Evolutionary conservation across 2,113 vertebrate species (phyloP).

Genomic region (Limanda limanda): DNA sequence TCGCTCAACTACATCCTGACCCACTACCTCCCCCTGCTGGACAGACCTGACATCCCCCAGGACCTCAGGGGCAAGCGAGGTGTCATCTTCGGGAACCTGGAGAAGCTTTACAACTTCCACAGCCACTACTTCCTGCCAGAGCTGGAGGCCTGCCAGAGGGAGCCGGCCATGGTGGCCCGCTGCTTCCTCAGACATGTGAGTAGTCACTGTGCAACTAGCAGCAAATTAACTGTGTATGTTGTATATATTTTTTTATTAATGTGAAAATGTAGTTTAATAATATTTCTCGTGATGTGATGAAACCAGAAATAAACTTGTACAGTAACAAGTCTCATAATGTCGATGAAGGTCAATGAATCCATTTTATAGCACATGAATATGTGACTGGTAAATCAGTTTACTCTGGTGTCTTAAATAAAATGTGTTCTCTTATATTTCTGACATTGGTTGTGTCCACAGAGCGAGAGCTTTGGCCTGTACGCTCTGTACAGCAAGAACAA

Average conservation of each 20-base stretch:
- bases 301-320: too few species aligned
- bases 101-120: constrained; percentile 85
- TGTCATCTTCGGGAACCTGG: constrained; percentile 85
- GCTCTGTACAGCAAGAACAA: constrained; percentile 87
- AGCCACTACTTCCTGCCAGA: constrained; percentile 82
- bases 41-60: constrained; percentile 82
- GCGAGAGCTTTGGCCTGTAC: constrained; percentile 82
- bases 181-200: constrained; percentile 85
- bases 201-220: not conserved
- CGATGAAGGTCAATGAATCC: too few species aligned
- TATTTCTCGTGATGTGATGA: too few species aligned
- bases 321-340: too few species aligned
- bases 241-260: too few species aligned
- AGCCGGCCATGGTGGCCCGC: constrained; percentile 79
- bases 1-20: constrained; percentile 80
- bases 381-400: too few species aligned
- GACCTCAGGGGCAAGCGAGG: constrained; percentile 82
- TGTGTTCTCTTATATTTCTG: not conserved
- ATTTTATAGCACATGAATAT: too few species aligned
- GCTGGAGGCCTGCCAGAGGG: constrained; percentile 79
- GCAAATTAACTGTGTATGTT: not conserved
- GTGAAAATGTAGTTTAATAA: too few species aligned
- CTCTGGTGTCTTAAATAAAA: not conserved
- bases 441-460: constrained; percentile 57
- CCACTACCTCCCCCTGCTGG: constrained; percentile 84